Evolutionary conservation across 2,888 invertebrate species (phyloP).

Genomic region (Aphrophora alni): DNA sequence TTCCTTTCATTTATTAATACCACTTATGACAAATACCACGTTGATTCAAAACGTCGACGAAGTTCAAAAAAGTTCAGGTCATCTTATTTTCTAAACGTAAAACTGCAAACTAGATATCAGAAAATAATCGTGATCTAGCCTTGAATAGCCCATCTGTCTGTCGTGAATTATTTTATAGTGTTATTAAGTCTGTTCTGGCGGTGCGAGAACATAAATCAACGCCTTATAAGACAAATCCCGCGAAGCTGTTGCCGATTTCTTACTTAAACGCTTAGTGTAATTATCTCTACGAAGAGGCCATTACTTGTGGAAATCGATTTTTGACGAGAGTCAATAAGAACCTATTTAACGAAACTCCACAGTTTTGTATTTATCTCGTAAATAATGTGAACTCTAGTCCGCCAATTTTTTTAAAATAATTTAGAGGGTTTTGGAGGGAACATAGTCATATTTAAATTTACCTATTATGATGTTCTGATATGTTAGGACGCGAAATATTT

Average conservation of each 20-base stretch:
- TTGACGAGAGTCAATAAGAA: neutral
- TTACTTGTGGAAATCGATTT: neutral
- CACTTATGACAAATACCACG: too few species aligned
- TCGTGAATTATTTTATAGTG: slow-evolving; percentile 5
- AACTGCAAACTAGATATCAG: neutral
- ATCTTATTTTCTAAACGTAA: neutral
- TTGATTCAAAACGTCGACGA: too few species aligned
- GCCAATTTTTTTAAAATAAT: too few species aligned
- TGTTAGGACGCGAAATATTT: too few species aligned
- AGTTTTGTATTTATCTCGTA: neutral
- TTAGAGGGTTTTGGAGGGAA: too few species aligned
- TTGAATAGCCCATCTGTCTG: neutral
- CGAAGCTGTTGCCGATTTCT: neutral
- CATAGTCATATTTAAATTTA: too few species aligned
- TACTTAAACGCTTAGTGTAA: neutral
- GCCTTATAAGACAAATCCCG: neutral
- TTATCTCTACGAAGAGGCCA: neutral
- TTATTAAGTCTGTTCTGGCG: neutral
- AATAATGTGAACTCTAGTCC: too few species aligned
- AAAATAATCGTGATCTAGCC: neutral
- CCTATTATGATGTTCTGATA: too few species aligned
- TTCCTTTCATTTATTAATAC: too few species aligned
- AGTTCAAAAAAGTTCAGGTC: too few species aligned
- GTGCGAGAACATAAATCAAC: neutral
- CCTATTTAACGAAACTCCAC: neutral